Evolutionary conservation across 1,140 invertebrate species (phyloP).

Genomic region (Apocrypta bakeri): DNA sequence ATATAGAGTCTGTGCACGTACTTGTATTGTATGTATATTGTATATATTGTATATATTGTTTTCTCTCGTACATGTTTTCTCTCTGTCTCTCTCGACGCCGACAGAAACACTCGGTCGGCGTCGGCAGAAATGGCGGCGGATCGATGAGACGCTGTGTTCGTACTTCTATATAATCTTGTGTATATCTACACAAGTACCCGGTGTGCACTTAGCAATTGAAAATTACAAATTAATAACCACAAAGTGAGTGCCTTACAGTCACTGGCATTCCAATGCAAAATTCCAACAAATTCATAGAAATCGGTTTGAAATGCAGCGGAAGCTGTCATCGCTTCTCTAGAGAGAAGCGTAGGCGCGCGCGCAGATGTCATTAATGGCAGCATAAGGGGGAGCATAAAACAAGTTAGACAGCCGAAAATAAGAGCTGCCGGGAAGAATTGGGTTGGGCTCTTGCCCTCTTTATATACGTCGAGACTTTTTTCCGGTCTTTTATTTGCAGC

Average conservation of each 20-base stretch:
- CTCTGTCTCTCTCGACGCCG: slow-evolving; percentile 20
- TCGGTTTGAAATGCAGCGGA: not conserved
- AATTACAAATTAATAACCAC: no score
- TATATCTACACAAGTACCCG: not conserved
- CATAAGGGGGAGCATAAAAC: not conserved
- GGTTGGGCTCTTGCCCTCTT: not conserved
- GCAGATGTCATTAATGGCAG: not conserved
- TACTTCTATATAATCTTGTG: not conserved
- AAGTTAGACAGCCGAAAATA: not conserved
- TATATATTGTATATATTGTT: not conserved
- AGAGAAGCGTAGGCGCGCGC: no score
- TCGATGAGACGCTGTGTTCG: not conserved
- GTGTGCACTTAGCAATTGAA: no score
- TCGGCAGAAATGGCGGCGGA: not conserved
- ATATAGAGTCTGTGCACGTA: not conserved
- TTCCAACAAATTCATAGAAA: no score
- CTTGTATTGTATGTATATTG: not conserved
- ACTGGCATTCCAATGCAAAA: no score
- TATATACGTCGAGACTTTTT: not conserved
- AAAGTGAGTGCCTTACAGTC: no score
- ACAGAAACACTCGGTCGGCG: slow-evolving; percentile 47
- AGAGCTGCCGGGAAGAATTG: not conserved
- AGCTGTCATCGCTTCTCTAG: not conserved
- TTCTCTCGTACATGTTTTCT: not conserved
- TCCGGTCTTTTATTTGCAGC: not conserved